Conservation (phyloP, 1,140 invertebrate genomes). For the Steinernema khuongi region DNA sequence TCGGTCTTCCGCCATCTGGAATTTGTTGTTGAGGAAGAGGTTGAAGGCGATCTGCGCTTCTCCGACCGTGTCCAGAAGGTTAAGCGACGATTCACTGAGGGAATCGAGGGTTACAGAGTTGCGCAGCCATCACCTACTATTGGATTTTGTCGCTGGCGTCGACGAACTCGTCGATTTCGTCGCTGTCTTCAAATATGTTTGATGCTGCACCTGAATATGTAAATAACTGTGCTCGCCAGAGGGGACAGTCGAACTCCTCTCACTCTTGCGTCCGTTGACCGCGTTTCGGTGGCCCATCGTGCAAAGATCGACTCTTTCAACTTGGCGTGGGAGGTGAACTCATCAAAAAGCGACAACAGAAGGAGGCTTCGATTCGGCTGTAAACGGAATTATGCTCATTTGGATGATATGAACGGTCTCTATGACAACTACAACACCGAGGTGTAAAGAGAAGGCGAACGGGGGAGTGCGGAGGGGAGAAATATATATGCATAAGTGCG, state of each 20-base stretch:
- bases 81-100: constrained; percentile 33
- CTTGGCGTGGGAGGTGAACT: not conserved
- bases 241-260: no score
- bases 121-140: constrained; percentile 20
- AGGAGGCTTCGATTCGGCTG: not conserved
- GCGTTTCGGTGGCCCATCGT: not conserved
- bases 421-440: constrained; percentile 7
- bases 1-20: constrained; percentile 71
- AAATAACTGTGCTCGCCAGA: not conserved
- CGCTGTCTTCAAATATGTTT: not conserved
- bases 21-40: constrained; percentile 82
- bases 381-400: not conserved
- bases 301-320: not conserved
- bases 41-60: constrained; percentile 71
- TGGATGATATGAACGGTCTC: constrained; percentile 1
- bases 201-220: not conserved
- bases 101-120: not conserved
- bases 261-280: not conserved
- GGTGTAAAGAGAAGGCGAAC: not conserved
- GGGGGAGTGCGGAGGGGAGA: not conserved
- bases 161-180: constrained; percentile 20
- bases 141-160: constrained; percentile 29
- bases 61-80: constrained; percentile 66
- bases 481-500: constrained; percentile 5
- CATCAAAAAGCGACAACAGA: not conserved